phyloP scores from a whole-genome alignment of 2,797 vertebrate species.

The Halcyon badia region DNA sequence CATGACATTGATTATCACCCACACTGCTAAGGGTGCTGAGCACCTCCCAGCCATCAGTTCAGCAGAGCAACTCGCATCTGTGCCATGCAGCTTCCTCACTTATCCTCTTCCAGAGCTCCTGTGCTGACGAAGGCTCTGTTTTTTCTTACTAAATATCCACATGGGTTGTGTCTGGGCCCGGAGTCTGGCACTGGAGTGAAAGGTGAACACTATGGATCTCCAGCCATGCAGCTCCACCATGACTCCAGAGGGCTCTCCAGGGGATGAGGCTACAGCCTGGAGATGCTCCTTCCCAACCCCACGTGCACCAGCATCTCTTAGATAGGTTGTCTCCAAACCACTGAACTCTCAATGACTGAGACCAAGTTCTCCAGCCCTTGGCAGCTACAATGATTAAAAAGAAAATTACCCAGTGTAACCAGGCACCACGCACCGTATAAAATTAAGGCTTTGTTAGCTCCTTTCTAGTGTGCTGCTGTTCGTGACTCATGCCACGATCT shows the following conservation, averaged over 20 bases:
- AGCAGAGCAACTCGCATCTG: background rate
- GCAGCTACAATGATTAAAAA: background rate
- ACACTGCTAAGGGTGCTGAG: background rate
- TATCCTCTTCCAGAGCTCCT: background rate
- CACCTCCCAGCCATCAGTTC: background rate
- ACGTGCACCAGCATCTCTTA: rapidly evolving
- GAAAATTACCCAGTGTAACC: background rate
- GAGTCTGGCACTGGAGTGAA: background rate
- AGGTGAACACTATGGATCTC: background rate
- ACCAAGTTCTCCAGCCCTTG: background rate
- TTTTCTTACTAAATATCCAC: background rate
- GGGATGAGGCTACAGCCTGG: too few species aligned
- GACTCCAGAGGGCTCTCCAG: background rate
- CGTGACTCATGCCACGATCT: background rate
- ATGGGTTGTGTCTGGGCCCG: rapidly evolving
- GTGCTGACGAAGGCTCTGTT: background rate
- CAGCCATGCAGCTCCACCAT: background rate
- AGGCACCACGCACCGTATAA: rapidly evolving
- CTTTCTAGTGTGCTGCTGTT: background rate
- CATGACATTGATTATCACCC: rapidly evolving
- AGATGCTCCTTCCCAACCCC: background rate
- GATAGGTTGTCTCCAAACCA: background rate
- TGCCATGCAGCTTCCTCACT: background rate
- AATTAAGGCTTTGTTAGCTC: background rate
- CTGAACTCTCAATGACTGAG: background rate